Evolutionary conservation across 2,797 vertebrate species (phyloP).

Genomic region (Rhinichthys osculus): DNA sequence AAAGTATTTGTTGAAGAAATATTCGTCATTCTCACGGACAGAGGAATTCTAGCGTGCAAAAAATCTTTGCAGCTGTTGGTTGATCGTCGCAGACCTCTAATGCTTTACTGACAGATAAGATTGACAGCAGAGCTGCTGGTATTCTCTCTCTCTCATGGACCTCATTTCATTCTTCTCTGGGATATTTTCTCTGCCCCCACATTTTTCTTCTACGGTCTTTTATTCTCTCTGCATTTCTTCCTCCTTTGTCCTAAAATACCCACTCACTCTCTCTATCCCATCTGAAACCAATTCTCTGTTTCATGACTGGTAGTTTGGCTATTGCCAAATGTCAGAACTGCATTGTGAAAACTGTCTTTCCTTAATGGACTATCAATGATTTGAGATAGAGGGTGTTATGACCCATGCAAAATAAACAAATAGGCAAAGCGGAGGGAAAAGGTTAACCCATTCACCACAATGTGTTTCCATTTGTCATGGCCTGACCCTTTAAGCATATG

Average conservation of each 20-base stretch:
- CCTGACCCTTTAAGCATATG: conserved; percentile 43
- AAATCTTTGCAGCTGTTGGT: conserved; percentile 73
- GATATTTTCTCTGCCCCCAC: conserved; percentile 59
- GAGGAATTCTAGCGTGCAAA: conserved; percentile 54
- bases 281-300: conserved; percentile 33
- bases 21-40: conserved; percentile 52
- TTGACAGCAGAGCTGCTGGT: conserved; percentile 73
- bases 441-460: conserved; percentile 31
- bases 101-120: conserved; percentile 68
- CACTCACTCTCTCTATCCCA: conserved; percentile 63
- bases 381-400: background rate
- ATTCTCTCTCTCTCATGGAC: conserved; percentile 50
- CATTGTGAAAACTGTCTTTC: conserved; percentile 37
- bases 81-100: conserved; percentile 64
- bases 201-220: conserved; percentile 66
- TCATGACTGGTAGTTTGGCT: conserved; percentile 14
- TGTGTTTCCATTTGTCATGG: conserved; percentile 44
- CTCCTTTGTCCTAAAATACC: conserved; percentile 66
- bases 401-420: conserved; percentile 46
- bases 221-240: conserved; percentile 73
- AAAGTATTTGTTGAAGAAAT: conserved; percentile 38
- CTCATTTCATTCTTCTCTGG: conserved; percentile 32
- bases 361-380: conserved; percentile 32
- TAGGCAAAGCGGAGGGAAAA: conserved; percentile 29
- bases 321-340: conserved; percentile 24